These are phyloP conservation scores for Xestia c-nigrum DNA, from an alignment of 2,888 invertebrate genomes.

Conservation along the genomic window DNA sequence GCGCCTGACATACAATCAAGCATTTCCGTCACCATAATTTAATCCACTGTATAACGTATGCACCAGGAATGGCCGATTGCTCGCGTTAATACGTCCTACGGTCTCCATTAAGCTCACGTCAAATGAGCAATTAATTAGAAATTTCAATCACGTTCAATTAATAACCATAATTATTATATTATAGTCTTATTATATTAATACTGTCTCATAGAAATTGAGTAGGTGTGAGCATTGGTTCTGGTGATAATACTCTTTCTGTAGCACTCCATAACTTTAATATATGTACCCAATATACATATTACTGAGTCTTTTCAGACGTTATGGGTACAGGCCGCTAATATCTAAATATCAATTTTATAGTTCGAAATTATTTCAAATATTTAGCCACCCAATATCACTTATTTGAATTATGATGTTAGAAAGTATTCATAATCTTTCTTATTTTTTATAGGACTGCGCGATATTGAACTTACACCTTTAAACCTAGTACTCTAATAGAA, in stretches of 20 bases:
- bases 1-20: background rate
- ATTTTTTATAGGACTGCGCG: too few relatives aligned
- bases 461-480: too few relatives aligned
- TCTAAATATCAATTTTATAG: too few relatives aligned
- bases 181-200: conserved; percentile 2
- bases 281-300: too few relatives aligned
- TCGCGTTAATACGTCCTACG: conserved; percentile 44
- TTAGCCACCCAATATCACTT: too few relatives aligned
- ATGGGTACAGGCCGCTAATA: too few relatives aligned
- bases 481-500: too few relatives aligned
- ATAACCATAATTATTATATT: conserved; percentile 7
- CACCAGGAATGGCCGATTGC: conserved; percentile 40
- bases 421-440: too few relatives aligned
- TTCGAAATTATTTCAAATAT: too few relatives aligned
- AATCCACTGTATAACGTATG: background rate
- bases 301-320: background rate
- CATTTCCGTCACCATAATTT: background rate
- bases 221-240: background rate
- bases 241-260: background rate
- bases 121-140: conserved; percentile 54
- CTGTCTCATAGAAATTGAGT: background rate
- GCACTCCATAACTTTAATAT: too few relatives aligned
- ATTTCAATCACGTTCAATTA: conserved; percentile 48
- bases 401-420: too few relatives aligned
- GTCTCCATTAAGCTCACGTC: conserved; percentile 43